Evolutionary conservation across 2,113 vertebrate genomes (phyloP).

Genomic region (Solea solea): DNA sequence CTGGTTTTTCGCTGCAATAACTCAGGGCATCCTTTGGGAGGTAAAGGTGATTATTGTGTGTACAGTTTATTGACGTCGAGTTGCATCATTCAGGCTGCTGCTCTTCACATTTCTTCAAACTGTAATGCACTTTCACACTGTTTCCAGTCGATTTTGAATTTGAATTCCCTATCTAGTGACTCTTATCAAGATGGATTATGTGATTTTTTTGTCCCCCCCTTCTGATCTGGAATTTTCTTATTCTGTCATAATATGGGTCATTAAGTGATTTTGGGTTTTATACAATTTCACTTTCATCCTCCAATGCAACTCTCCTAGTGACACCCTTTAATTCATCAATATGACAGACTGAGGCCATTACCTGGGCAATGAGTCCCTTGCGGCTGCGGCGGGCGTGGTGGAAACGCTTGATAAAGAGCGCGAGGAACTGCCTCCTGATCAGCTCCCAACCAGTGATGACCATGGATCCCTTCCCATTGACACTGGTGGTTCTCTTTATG

Average conservation of each 20-base stretch:
- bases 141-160: constrained; percentile 27
- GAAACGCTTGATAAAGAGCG: constrained; percentile 94
- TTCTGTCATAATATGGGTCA: constrained; percentile 53
- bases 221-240: constrained; percentile 50
- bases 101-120: constrained; percentile 15
- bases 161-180: constrained; percentile 17
- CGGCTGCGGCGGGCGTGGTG: constrained; percentile 93
- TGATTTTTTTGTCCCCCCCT: neutral
- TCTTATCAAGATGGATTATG: constrained; percentile 43
- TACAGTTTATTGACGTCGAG: constrained; percentile 12
- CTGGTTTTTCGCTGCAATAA: neutral
- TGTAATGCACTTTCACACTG: neutral
- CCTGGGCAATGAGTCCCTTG: constrained; percentile 98
- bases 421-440: constrained; percentile 92
- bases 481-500: constrained; percentile 80
- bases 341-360: constrained; percentile 80
- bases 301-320: constrained; percentile 36
- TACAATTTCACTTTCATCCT: constrained; percentile 59
- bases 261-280: constrained; percentile 65
- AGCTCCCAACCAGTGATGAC: constrained; percentile 90
- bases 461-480: constrained; percentile 89
- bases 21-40: neutral
- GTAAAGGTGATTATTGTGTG: constrained; percentile 16
- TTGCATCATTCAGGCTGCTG: constrained; percentile 11
- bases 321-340: constrained; percentile 69